Conservation (phyloP, 1,140 invertebrate species). For the Drosophila carrolli region DNA sequence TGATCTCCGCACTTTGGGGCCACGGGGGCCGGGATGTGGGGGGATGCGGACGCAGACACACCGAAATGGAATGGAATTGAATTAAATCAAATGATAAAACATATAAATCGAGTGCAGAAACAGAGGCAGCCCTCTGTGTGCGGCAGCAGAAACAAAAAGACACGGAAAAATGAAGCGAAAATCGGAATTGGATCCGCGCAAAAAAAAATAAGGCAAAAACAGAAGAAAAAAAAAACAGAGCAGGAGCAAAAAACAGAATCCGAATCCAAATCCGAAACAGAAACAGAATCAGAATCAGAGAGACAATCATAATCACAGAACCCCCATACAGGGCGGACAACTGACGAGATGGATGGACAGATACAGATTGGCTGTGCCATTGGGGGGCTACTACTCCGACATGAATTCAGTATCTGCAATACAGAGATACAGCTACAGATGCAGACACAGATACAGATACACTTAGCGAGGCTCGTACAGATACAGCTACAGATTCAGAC, state of each 20-base stretch:
- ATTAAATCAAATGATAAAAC: conserved; percentile 83
- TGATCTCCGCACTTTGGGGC: conserved; percentile 20
- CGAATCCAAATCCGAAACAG: conserved; percentile 23
- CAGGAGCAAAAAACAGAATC: conserved; percentile 15
- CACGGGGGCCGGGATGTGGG: background rate
- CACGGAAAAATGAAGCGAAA: conserved; percentile 25
- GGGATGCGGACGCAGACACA: conserved; percentile 48
- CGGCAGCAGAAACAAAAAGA: conserved; percentile 39
- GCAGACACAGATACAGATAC: conserved; percentile 23
- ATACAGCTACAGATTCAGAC: background rate
- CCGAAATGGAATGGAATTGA: conserved; percentile 78
- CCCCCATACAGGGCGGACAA: conserved; percentile 26
- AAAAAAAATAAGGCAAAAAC: too few relatives aligned
- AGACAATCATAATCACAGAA: conserved; percentile 31
- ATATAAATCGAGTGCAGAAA: conserved; percentile 82
- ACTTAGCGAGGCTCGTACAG: conserved; percentile 19
- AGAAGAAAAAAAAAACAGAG: background rate
- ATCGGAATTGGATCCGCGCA: conserved; percentile 28
- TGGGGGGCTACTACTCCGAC: conserved; percentile 36
- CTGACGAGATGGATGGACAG: conserved; percentile 16
- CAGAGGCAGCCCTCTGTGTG: conserved; percentile 75
- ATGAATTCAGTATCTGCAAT: conserved; percentile 6
- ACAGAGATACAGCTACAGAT: conserved; percentile 18
- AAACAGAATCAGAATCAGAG: conserved; percentile 10
- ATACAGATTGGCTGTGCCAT: conserved; percentile 37